Evolutionary conservation across 2,888 invertebrate genomes (phyloP).

Genomic region (Calameuta filiformis): DNA sequence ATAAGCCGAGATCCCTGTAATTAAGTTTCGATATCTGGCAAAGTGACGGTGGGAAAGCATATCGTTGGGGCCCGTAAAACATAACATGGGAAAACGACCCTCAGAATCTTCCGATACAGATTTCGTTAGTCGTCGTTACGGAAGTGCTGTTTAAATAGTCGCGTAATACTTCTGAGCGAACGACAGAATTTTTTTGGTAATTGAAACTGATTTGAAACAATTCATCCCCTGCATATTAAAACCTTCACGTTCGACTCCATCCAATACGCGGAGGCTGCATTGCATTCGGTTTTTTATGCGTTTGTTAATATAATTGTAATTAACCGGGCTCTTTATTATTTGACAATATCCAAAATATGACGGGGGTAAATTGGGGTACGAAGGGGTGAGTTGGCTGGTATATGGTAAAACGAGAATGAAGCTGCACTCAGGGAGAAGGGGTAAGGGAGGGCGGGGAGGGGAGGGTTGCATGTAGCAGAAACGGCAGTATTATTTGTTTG

Average conservation of each 20-base stretch:
- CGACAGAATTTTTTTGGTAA: background rate
- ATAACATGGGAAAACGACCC: background rate
- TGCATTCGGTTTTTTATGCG: background rate
- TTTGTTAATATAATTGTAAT: conserved; percentile 44
- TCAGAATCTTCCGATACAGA: background rate
- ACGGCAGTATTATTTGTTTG: conserved; percentile 35
- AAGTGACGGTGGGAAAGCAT: background rate
- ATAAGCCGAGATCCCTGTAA: conserved; percentile 24
- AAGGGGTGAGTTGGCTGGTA: background rate
- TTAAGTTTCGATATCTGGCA: conserved; percentile 21
- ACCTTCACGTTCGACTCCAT: background rate
- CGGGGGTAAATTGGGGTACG: background rate
- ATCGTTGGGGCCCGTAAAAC: background rate
- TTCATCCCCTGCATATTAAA: background rate
- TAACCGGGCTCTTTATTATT: conserved; percentile 41
- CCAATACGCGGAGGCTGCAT: background rate
- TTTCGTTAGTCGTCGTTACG: background rate
- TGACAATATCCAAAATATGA: conserved; percentile 28
- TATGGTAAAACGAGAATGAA: background rate
- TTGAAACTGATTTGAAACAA: background rate
- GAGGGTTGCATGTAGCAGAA: conserved; percentile 14
- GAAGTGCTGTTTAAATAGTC: background rate
- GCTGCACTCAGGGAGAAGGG: background rate
- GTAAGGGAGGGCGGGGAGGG: conserved; percentile 20
- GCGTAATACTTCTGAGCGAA: background rate